A percentile compares a stretch with the other conserved stretches of the same genome.
Evolutionary conservation across 2,797 vertebrate species (phyloP).

Genomic region (Buceros bicornis): DNA sequence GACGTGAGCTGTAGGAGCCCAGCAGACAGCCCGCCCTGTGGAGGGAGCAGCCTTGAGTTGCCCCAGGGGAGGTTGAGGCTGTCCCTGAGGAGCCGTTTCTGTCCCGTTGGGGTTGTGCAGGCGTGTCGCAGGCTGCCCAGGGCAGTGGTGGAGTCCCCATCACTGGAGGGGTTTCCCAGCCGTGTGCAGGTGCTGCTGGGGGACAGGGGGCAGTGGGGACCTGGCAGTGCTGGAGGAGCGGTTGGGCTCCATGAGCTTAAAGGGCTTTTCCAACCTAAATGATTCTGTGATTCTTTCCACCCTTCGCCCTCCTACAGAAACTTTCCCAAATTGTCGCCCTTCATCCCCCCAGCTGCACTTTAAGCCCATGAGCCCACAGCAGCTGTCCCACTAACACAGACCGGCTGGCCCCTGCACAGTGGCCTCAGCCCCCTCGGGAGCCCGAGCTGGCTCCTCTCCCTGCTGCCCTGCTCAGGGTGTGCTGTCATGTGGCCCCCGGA

Average conservation of each 20-base stretch:
- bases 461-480: neutral
- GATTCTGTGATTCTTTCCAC: neutral
- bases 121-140: neutral
- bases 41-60: neutral
- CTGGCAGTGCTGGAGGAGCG: neutral
- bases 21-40: neutral
- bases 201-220: neutral
- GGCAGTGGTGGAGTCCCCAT: neutral
- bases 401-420: neutral
- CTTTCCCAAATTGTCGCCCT: neutral
- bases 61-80: neutral
- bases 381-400: constrained; percentile 31
- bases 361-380: neutral
- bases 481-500: neutral
- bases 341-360: neutral
- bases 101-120: neutral
- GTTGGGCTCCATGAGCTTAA: neutral
- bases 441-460: neutral
- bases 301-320: neutral
- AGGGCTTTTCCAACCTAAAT: neutral
- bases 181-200: neutral
- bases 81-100: too few species aligned
- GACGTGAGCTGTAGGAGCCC: neutral
- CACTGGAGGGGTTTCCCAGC: neutral
- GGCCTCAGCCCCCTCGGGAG: neutral